Base-by-base conservation (phyloP, 2,888 invertebrate species). In the Leucophenga montana region DNA sequence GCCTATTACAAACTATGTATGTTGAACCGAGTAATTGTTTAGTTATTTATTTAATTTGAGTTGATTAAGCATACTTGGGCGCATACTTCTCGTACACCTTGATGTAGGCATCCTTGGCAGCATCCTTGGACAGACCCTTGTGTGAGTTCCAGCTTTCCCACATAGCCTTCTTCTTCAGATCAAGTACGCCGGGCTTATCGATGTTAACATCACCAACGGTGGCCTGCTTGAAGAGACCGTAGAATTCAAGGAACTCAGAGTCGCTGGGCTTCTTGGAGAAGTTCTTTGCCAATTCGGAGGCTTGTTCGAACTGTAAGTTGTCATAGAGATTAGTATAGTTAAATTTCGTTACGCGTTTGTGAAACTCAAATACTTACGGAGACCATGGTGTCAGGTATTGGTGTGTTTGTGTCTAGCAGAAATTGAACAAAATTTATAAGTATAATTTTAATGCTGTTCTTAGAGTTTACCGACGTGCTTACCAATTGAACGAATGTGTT, bases 101-200 rank as follows among this genome's bases (percentile, higher is more conserved):
- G 73, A 97, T 90, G 90, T 97, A 97, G 59, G 93, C 92, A 84
- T 93, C 91, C 90, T 95, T 95, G 68, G 97, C 97, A 31, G 92
- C 93, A 20, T 94, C 95, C 84, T 93, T 89, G 56, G 92, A 89
- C 83, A 92, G 91, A 31, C 97, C 97, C 89, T 97, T 96, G 87
- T 93, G 94, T 67, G 89, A 89, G 75, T 91, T 92, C 98, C 98
- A 98, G 0, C 95, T 93, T 88, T 95, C 95, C 95, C 95, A 98
- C 90, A 98, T 98, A 31, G 96, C 97, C 87, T 95, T 97, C 75
- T 94, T 97, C 89, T 94, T 95, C 77, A 95, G 88, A 85, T 97
- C 97, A 73, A 97, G 85, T 89, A 96, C 91, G 68, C 97, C 96
- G 67, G 97, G 97, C 78, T 94, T 93, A 54, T 90, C 96, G 76